A percentile compares a stretch with the other conserved stretches of the same genome.
Conservation (phyloP, 92 coral and sea anemone species). For the Porites rus region DNA sequence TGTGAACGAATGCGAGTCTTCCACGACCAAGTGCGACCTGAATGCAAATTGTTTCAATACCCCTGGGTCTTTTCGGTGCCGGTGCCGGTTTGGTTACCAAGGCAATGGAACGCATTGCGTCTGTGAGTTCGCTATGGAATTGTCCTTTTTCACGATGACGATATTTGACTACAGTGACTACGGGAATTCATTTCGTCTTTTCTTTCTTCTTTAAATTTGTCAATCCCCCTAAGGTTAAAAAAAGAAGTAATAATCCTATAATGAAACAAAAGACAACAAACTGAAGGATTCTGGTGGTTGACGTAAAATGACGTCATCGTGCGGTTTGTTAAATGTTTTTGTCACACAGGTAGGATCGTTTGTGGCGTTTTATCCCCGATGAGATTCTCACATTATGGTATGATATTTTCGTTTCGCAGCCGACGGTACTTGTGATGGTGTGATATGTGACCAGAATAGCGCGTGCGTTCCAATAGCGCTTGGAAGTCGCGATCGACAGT, state of each 20-base stretch:
- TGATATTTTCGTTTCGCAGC: slow-evolving; percentile 24
- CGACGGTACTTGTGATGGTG: slow-evolving; percentile 81
- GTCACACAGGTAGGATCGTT: too few relatives aligned
- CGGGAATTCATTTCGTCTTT: background rate
- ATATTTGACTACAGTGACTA: too few relatives aligned
- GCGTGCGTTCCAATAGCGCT: slow-evolving; percentile 50
- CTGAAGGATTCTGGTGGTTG: too few relatives aligned
- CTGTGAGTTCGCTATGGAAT: slow-evolving; percentile 24
- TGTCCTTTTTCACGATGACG: too few relatives aligned
- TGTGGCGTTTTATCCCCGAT: too few relatives aligned
- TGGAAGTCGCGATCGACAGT: slow-evolving; percentile 49
- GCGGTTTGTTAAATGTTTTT: too few relatives aligned
- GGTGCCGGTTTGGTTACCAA: slow-evolving; percentile 70
- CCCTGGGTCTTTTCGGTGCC: slow-evolving; percentile 75
- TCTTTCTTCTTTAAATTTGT: too few relatives aligned
- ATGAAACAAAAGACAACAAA: too few relatives aligned
- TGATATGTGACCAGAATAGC: slow-evolving; percentile 69
- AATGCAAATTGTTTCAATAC: slow-evolving; percentile 73
- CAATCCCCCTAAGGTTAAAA: too few relatives aligned
- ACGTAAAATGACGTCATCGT: too few relatives aligned
- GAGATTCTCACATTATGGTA: too few relatives aligned
- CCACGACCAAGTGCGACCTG: slow-evolving; percentile 50
- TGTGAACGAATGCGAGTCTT: slow-evolving; percentile 58
- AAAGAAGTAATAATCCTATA: too few relatives aligned
- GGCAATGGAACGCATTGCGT: slow-evolving; percentile 69